Conservation (phyloP, 2,113 vertebrate species). For the Tringa solitaria region DNA sequence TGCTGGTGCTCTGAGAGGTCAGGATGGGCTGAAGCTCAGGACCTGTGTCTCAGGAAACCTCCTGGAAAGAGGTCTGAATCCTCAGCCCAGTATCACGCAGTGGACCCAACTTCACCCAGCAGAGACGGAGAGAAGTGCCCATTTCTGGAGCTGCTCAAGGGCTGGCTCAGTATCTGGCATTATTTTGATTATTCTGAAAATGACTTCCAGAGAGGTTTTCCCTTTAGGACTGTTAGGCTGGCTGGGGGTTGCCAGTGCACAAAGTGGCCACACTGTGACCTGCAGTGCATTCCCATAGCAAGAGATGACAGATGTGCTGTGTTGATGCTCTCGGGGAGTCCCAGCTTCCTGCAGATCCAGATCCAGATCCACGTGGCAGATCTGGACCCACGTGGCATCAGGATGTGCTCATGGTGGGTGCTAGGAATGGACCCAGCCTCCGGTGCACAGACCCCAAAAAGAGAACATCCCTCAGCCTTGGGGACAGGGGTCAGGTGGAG, state of each 20-base stretch:
- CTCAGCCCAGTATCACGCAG: not conserved
- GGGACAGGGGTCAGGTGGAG: not conserved
- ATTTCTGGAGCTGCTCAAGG: not conserved
- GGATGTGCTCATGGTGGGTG: not conserved
- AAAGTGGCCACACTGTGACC: not conserved
- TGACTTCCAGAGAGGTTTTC: not conserved
- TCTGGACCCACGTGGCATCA: not conserved
- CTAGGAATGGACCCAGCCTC: not conserved
- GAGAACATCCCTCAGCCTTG: not conserved
- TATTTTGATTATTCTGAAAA: not conserved
- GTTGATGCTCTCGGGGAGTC: not conserved
- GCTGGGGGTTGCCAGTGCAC: not conserved
- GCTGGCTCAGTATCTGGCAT: not conserved
- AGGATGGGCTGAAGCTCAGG: not conserved
- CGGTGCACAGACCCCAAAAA: not conserved
- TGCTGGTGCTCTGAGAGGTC: not conserved
- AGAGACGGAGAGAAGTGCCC: not conserved
- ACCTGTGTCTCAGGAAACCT: not conserved
- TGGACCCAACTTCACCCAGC: not conserved
- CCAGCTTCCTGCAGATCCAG: not conserved
- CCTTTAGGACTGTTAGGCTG: not conserved
- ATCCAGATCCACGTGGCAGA: accelerated
- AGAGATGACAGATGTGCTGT: not conserved
- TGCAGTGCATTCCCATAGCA: not conserved
- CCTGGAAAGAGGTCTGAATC: not conserved